A percentile compares a stretch with the other conserved stretches of the same genome.
Evolutionary conservation across 2,113 vertebrate species (phyloP).

Genomic region (Neodontobutis hainanensis): DNA sequence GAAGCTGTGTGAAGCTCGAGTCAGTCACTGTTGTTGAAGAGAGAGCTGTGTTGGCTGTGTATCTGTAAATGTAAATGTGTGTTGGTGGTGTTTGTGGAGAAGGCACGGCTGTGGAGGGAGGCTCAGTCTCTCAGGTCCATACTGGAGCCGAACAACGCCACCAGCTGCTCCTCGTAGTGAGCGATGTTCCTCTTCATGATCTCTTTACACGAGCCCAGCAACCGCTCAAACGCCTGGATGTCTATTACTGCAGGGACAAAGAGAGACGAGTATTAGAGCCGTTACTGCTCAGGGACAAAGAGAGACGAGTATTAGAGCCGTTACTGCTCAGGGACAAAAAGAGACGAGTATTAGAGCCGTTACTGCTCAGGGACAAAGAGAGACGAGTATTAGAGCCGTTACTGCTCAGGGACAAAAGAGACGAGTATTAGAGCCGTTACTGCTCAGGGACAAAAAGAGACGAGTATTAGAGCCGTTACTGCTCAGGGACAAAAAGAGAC

Average conservation of each 20-base stretch:
- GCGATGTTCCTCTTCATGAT: constrained; percentile 99
- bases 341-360: too few species aligned
- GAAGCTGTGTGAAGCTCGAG: constrained; percentile 6
- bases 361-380: neutral
- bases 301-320: neutral
- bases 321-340: too few species aligned
- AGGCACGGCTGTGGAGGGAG: constrained; percentile 79
- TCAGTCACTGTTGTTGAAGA: constrained; percentile 43
- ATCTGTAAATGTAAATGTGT: constrained; percentile 46
- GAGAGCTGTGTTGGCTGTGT: constrained; percentile 41
- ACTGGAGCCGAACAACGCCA: constrained; percentile 98
- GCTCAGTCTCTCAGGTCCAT: constrained; percentile 92
- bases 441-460: too few species aligned
- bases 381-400: neutral
- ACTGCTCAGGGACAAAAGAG: too few species aligned
- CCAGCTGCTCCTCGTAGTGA: constrained; percentile 97
- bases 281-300: neutral
- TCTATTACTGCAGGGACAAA: constrained; percentile 87
- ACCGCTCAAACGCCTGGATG: constrained; percentile 96
- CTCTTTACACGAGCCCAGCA: constrained; percentile 98
- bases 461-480: too few species aligned
- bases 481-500: too few species aligned
- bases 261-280: neutral
- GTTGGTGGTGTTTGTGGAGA: constrained; percentile 57
- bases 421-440: too few species aligned